A percentile compares a stretch with the other conserved stretches of the same genome.
These are phyloP conservation scores for Tetramorium parvispinum DNA, from an alignment of 1,140 invertebrate genomes.

Conservation along the genomic window DNA sequence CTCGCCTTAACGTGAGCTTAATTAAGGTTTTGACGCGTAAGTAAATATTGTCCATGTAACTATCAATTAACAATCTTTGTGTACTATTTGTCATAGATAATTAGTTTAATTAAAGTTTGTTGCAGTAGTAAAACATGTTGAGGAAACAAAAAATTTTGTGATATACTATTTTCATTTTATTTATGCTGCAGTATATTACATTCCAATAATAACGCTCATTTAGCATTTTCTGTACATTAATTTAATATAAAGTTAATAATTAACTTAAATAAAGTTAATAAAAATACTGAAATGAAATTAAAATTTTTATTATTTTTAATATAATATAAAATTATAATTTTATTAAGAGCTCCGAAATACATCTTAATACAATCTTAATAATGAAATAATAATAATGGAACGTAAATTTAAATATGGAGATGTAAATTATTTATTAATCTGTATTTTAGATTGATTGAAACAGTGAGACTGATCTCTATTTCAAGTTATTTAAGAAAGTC, in stretches of 20 bases:
- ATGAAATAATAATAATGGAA: not conserved
- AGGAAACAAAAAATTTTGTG: not conserved
- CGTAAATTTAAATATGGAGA: not conserved
- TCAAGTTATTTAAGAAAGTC: not conserved
- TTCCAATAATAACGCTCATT: not conserved
- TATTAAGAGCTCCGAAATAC: not conserved
- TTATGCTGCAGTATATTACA: not conserved
- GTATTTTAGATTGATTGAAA: not conserved
- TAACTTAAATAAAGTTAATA: no score
- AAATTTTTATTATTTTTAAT: not conserved
- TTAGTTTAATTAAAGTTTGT: not conserved
- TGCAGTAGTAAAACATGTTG: not conserved
- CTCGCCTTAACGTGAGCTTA: slow-evolving; percentile 59
- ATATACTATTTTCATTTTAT: not conserved
- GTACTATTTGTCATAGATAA: not conserved
- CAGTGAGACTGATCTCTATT: no score
- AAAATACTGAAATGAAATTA: not conserved
- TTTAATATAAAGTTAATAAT: not conserved
- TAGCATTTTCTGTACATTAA: not conserved
- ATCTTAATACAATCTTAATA: not conserved
- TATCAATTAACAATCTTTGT: slow-evolving; percentile 28
- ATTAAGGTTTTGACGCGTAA: slow-evolving; percentile 63
- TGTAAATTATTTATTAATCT: not conserved
- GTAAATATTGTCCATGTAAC: slow-evolving; percentile 43
- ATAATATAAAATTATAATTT: not conserved